Base-by-base conservation (phyloP, 2,888 invertebrate genomes). In the Calliopum simillimum region DNA sequence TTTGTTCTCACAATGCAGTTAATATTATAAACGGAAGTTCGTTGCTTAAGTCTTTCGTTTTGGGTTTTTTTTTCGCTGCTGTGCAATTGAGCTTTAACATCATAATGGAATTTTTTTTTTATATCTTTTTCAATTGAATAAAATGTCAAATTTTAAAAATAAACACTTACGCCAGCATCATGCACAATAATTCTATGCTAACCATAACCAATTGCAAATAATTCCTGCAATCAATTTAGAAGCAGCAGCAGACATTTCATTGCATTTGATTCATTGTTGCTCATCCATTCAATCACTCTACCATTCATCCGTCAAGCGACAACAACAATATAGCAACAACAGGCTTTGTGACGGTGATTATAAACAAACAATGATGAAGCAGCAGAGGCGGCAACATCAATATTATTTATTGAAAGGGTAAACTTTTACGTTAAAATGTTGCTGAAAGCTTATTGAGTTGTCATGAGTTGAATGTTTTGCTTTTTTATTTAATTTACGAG, bases 381-480 rank as follows among this genome's bases (percentile, higher is more conserved):
- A 8, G 33, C 5, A 33, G 8, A n/a, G n/a, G n/a, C n/a, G n/a
- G n/a, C n/a, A n/a, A n/a, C n/a, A n/a, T n/a, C n/a, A 33, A 25
- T 25, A 8, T 33, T 33, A 6, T 33, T 33, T 8, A 8, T 33
- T 33, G 8, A 33, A 33, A 33, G 33, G 1, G 33, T 33, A 33
- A 33, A 8, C 33, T 8, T 33, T 33, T 33, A 33, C 1, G 33
- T 8, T 8, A 8, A 33, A 33, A 19, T 59, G 19, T 3, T 46
- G 62, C 62, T 62, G 14, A 23, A 1, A 21, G 47, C 62, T 47
- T 44, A 47, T 44, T 25, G 62, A 62, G 46, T 47, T 43, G 44
- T 61, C 21, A n/a, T n/a, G n/a, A n/a, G n/a, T n/a, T n/a, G n/a
- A n/a, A n/a, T n/a, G n/a, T n/a, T n/a, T n/a, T 1, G 59, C 19